Evolutionary conservation across 2,797 vertebrate species (phyloP), one percentile per base, ranked within the genome.

Genomic region (Pagetopsis macropterus): DNA sequence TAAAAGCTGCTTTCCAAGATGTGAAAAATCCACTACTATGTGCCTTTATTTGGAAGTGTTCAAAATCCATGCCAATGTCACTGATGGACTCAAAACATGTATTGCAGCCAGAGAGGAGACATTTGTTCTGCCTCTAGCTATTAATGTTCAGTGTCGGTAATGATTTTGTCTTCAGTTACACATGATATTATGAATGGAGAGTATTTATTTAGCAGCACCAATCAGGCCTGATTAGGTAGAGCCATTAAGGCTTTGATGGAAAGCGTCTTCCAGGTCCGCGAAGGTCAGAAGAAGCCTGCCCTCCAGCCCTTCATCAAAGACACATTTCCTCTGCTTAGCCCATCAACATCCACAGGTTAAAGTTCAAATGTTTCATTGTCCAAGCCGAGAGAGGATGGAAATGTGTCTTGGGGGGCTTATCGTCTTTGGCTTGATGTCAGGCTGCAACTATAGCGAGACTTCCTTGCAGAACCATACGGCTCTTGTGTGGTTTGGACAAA

Each of bases 401-500:
- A 92, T 88, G 62, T 83, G 85, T 89, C 88, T 90, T 56, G 75
- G 84, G 33, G 33, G 85, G 86, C 87, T 89, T 89, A 89, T 92
- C 86, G 86, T 93, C 91, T 92, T 92, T 92, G 92, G 92, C 92
- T 68, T 48, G 50, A 15, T 70, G 84, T 91, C 76, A 81, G 85
- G 70, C 84, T 84, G 87, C 87, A 79, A 86, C 87, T 85, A 80
- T 82, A 87, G 83, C 65, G 66, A 90, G 83, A 88, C 86, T 91
- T 93, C 89, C 92, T 90, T 83, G 71, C 81, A 84, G 90, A 92
- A 91, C 90, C 88, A 81, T 84, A 57, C 88, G 87, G 89, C 88
- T 90, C 88, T 90, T 91, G 92, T 94, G 94, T 93, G 94, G 94
- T 94, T 94, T 95, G 91, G 93, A 93, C 89, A 90, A 93, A 91